A percentile compares a stretch with the other conserved stretches of the same genome.
Evolutionary conservation across 2,888 invertebrate genomes (phyloP).

Genomic region (Drosophila austrosaltans): DNA sequence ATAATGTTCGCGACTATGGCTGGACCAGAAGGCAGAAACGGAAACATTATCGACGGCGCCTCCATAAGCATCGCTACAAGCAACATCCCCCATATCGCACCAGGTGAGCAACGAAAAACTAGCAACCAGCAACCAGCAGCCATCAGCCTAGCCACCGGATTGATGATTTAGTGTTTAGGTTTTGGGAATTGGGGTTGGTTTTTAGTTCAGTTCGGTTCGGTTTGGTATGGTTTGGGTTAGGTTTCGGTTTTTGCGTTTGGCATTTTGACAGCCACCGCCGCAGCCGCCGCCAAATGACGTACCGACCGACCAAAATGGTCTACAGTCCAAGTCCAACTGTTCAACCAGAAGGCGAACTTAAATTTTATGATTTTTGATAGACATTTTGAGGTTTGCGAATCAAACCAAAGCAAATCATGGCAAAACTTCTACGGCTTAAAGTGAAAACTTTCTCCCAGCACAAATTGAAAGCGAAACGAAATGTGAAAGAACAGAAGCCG

Average conservation of each 20-base stretch:
- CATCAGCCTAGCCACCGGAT: neutral
- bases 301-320: neutral
- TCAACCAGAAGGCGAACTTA: conserved; percentile 13
- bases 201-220: neutral
- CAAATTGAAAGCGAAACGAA: neutral
- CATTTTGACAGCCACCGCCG: conserved; percentile 12
- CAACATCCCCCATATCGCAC: conserved; percentile 58
- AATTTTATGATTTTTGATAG: conserved; percentile 17
- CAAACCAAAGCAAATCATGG: conserved; percentile 10
- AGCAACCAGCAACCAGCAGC: neutral
- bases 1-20: conserved; percentile 25
- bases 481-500: neutral
- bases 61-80: conserved; percentile 70
- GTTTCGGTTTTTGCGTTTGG: conserved; percentile 13
- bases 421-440: conserved; percentile 11
- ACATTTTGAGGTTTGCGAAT: conserved; percentile 17
- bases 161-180: conserved; percentile 14
- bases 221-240: neutral
- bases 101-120: conserved; percentile 59
- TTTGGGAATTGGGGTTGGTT: neutral
- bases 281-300: neutral
- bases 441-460: conserved; percentile 2
- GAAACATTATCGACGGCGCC: conserved; percentile 68
- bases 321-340: too few species aligned
- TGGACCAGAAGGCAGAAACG: conserved; percentile 60